phyloP scores from a whole-genome alignment of 2,888 invertebrate genomes.

The Cryptocephalus primarius region DNA sequence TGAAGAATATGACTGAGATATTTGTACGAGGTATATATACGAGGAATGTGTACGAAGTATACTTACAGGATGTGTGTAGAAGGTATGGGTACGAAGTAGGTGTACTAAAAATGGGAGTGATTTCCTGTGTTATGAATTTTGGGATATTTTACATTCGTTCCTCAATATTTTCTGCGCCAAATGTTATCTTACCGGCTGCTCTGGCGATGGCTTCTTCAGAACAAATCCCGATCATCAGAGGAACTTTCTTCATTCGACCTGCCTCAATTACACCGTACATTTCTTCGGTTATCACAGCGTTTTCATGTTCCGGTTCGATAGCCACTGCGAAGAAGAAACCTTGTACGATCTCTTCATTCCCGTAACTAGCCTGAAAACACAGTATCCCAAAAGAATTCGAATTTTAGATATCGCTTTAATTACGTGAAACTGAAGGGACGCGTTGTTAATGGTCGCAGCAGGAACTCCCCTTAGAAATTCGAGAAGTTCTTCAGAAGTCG shows the following conservation, averaged over 20 bases:
- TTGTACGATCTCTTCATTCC: constrained; percentile 14
- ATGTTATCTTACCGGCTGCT: constrained; percentile 1
- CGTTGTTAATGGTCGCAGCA: constrained; percentile 12
- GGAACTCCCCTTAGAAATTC: constrained; percentile 14
- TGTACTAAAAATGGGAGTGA: too few species aligned
- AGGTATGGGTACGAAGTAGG: too few species aligned
- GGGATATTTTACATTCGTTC: too few species aligned
- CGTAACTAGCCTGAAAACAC: constrained; percentile 9
- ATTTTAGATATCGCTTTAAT: neutral
- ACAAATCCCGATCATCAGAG: constrained; percentile 16
- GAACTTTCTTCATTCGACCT: constrained; percentile 13
- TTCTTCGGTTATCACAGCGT: constrained; percentile 14
- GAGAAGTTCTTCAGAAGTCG: constrained; percentile 13
- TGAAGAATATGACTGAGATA: too few species aligned
- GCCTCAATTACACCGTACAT: constrained; percentile 13
- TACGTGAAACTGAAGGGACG: neutral
- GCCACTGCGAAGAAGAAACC: constrained; percentile 16
- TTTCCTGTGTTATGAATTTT: too few species aligned
- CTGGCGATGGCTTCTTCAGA: constrained; percentile 13
- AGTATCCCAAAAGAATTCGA: too few species aligned
- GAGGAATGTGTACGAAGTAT: too few species aligned
- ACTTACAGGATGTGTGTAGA: too few species aligned
- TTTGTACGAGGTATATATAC: too few species aligned
- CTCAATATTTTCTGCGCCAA: too few species aligned
- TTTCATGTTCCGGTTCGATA: constrained; percentile 14